Percentiles rank a stretch among this genome's conserved stretches.
These are phyloP conservation scores for Picathartes gymnocephalus DNA, from an alignment of 2,113 vertebrate genomes.

Conservation along the genomic window DNA sequence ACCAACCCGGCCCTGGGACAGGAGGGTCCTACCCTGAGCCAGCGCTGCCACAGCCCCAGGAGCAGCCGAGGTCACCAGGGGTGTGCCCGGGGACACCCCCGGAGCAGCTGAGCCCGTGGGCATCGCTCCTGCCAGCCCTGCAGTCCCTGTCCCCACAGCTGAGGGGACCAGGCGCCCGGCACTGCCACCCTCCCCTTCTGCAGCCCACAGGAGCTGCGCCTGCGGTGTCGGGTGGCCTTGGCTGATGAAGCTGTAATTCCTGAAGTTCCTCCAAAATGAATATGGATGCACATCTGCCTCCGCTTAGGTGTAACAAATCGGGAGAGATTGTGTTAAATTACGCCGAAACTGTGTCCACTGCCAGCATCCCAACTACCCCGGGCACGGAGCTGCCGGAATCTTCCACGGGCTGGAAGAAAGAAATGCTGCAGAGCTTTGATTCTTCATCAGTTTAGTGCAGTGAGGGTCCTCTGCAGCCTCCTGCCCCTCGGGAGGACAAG, in stretches of 20 bases:
- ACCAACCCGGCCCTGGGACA: not conserved
- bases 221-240: rapidly evolving
- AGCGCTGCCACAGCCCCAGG: rapidly evolving
- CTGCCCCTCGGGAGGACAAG: not conserved
- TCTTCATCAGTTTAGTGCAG: rapidly evolving
- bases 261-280: not conserved
- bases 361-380: not conserved
- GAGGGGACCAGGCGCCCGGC: rapidly evolving
- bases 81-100: rapidly evolving
- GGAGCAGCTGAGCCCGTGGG: not conserved
- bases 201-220: not conserved
- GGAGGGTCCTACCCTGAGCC: not conserved
- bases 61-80: not conserved
- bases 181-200: not conserved
- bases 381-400: rapidly evolving
- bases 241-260: not conserved
- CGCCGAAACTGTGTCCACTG: rapidly evolving
- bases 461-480: not conserved
- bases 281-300: not conserved
- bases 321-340: not conserved
- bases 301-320: not conserved
- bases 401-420: not conserved
- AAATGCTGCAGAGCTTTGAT: not conserved
- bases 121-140: not conserved
- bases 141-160: not conserved